Percentiles rank a stretch among this genome's conserved stretches.
These are phyloP conservation scores for Formicarius rufipectus DNA, from an alignment of 2,113 vertebrate species.

Conservation along the genomic window DNA sequence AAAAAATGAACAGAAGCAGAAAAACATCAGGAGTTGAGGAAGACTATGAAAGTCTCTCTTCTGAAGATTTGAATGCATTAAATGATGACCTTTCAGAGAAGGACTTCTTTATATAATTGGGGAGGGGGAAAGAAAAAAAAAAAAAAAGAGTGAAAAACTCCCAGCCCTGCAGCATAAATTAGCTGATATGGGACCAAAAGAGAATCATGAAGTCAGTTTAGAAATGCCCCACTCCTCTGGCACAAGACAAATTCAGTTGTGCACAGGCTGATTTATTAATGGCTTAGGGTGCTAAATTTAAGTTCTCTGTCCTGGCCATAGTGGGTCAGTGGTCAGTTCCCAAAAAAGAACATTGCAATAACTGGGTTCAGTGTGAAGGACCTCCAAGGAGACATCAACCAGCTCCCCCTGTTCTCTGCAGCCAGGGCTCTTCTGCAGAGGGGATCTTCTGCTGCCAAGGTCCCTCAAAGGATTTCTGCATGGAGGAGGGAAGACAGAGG, in stretches of 20 bases:
- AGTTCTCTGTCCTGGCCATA: background rate
- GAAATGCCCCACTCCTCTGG: background rate
- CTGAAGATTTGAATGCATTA: background rate
- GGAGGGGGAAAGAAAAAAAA: no score
- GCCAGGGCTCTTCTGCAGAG: background rate
- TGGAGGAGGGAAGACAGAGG: background rate
- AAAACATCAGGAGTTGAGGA: background rate
- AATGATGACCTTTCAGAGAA: background rate
- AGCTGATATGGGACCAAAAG: background rate
- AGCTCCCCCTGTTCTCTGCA: background rate
- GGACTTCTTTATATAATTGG: constrained; percentile 46
- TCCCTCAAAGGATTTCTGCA: background rate
- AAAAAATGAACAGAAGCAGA: background rate
- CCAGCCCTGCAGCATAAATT: background rate
- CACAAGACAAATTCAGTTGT: background rate
- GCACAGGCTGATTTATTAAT: background rate
- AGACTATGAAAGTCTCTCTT: background rate
- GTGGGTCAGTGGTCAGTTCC: background rate
- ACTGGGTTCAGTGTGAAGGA: background rate
- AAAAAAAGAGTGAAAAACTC: background rate
- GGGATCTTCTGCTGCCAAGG: background rate
- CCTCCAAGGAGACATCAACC: background rate
- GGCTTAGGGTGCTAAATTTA: background rate
- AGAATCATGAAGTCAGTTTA: background rate
- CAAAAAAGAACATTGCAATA: background rate